Percentiles rank a stretch among this genome's conserved stretches.
Evolutionary conservation across 2,797 vertebrate genomes (phyloP).

Genomic region (Anolis apletophallus): DNA sequence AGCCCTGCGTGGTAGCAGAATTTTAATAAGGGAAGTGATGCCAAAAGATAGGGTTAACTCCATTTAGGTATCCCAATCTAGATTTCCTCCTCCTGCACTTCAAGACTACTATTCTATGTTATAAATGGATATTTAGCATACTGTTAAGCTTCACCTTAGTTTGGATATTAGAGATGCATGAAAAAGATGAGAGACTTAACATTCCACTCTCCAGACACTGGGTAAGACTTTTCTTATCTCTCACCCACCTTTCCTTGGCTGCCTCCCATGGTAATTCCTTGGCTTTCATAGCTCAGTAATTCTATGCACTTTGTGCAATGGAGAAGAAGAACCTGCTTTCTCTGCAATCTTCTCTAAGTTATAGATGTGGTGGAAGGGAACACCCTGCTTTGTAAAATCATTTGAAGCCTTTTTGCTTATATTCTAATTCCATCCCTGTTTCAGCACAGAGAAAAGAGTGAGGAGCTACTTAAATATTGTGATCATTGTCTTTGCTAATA

Average conservation of each 20-base stretch:
- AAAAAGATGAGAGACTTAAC: neutral
- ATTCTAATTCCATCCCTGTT: neutral
- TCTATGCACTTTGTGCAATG: slow-evolving; percentile 15
- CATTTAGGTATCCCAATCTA: neutral
- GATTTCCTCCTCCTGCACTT: neutral
- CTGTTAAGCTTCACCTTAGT: neutral
- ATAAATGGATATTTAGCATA: neutral
- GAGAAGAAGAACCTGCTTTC: neutral
- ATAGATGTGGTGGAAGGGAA: neutral
- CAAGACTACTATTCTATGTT: neutral
- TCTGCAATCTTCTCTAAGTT: neutral
- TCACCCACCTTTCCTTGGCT: neutral
- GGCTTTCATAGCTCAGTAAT: slow-evolving; percentile 17
- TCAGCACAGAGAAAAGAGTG: neutral
- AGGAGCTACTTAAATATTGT: neutral
- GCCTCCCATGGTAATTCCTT: slow-evolving; percentile 8
- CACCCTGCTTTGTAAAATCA: neutral
- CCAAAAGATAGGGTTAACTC: neutral
- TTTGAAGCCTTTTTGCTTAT: neutral
- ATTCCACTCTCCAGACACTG: neutral
- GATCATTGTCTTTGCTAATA: neutral
- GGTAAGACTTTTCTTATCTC: neutral
- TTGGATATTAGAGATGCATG: neutral
- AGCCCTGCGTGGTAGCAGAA: neutral
- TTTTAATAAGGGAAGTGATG: neutral